phyloP scores from a whole-genome alignment of 2,797 vertebrate genomes.

The Apodemus agrarius region DNA sequence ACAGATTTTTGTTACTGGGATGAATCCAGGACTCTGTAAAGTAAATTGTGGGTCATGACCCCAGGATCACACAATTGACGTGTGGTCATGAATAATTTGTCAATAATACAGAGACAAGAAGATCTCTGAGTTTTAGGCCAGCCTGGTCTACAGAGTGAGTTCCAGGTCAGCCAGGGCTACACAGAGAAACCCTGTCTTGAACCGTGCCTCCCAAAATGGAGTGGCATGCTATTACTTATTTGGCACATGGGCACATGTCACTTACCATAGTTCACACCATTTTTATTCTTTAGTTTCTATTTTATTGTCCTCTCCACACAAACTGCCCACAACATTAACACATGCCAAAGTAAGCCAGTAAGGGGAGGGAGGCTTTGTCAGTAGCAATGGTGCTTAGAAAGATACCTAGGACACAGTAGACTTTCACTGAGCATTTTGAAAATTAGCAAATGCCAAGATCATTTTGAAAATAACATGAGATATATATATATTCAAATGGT shows the following conservation, averaged over 20 bases:
- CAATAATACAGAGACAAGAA: not conserved
- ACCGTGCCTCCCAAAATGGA: not conserved
- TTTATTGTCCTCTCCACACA: not conserved
- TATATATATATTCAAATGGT: not conserved
- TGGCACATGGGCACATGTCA: not conserved
- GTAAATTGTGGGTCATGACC: not conserved
- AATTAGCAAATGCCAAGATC: constrained; percentile 23
- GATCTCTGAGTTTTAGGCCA: not conserved
- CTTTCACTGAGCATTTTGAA: not conserved
- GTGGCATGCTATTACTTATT: not conserved
- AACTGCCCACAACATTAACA: not conserved
- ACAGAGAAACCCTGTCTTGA: not conserved
- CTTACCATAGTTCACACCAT: not conserved
- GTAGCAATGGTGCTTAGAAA: not conserved
- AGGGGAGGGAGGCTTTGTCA: not conserved
- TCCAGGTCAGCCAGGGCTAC: not conserved
- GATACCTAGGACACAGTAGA: not conserved
- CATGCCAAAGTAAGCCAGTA: not conserved
- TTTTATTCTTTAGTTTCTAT: not conserved
- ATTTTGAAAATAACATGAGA: constrained; percentile 34
- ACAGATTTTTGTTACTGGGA: not conserved
- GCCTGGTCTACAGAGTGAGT: not conserved
- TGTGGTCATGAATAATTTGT: not conserved
- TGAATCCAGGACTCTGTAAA: not conserved
- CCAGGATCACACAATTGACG: not conserved